Evolutionary conservation across 2,113 vertebrate species (phyloP).

Genomic region (Noturus placidus): DNA sequence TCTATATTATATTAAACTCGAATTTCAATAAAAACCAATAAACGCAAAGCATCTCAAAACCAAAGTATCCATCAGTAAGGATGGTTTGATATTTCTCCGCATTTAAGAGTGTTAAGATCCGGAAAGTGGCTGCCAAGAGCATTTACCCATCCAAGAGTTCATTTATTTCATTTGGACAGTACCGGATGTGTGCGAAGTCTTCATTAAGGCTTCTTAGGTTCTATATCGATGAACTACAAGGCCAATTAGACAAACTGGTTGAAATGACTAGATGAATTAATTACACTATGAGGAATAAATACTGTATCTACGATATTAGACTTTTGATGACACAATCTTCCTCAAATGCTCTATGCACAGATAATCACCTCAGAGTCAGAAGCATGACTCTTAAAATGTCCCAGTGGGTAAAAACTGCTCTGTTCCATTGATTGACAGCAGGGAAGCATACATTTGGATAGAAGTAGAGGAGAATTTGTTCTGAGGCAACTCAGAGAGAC

Average conservation of each 20-base stretch:
- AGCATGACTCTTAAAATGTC: neutral
- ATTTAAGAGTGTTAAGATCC: neutral
- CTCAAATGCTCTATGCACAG: neutral
- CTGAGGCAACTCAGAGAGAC: conserved; percentile 2
- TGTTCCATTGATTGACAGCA: neutral
- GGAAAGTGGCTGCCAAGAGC: neutral
- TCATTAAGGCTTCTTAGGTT: neutral
- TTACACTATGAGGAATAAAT: no score
- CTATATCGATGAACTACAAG: neutral
- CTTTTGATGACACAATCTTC: neutral
- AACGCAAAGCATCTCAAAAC: neutral
- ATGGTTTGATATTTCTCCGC: neutral
- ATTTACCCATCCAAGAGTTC: neutral
- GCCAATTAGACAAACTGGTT: neutral
- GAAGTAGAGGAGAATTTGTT: neutral
- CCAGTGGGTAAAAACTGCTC: neutral
- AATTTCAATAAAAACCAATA: neutral
- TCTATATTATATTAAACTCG: no score
- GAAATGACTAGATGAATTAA: neutral
- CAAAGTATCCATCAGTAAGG: no score
- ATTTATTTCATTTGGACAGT: neutral
- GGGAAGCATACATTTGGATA: conserved; percentile 1
- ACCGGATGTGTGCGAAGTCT: neutral
- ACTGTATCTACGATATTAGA: neutral
- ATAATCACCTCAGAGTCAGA: neutral